Evolutionary conservation across 23 tunicate species (phyloP).

Genomic region (Ciona savignyi): DNA sequence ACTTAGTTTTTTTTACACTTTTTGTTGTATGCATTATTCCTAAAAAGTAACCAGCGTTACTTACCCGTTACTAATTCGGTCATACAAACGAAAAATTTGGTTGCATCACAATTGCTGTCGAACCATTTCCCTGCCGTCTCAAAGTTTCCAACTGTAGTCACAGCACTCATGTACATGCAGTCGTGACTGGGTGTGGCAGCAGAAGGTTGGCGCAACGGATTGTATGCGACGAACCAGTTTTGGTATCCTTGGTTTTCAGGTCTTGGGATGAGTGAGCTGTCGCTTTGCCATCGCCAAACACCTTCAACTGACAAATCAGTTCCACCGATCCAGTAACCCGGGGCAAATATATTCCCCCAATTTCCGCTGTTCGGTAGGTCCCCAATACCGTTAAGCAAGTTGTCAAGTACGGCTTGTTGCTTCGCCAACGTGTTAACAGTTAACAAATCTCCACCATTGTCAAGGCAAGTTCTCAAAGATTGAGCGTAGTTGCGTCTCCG

Average conservation of each 20-base stretch:
- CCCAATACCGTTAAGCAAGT: constrained; percentile 19
- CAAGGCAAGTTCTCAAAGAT: constrained; percentile 8
- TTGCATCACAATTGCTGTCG: constrained; percentile 9
- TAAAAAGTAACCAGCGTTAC: no score
- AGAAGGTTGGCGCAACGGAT: constrained; percentile 11
- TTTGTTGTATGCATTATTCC: no score
- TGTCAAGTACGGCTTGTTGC: constrained; percentile 7
- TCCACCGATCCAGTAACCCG: constrained; percentile 56
- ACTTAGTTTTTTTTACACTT: no score
- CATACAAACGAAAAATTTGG: constrained; percentile 34
- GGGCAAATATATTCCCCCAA: constrained; percentile 15
- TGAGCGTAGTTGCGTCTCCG: constrained; percentile 4
- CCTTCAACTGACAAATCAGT: constrained; percentile 23
- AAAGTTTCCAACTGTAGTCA: neutral
- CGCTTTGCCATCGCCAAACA: constrained; percentile 27
- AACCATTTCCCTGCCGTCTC: constrained; percentile 28
- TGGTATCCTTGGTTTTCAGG: constrained; percentile 21
- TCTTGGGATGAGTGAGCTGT: neutral
- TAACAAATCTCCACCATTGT: constrained; percentile 3
- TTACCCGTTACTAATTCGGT: neutral
- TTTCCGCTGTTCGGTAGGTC: neutral
- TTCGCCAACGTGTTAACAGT: constrained; percentile 16
- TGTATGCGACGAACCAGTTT: constrained; percentile 21
- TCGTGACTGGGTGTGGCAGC: constrained; percentile 6
- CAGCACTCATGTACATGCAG: constrained; percentile 33